A percentile compares a stretch with the other conserved stretches of the same genome.
These are phyloP conservation scores for Catostomus latipinnis DNA, from an alignment of 2,797 vertebrate species.

Conservation along the genomic window DNA sequence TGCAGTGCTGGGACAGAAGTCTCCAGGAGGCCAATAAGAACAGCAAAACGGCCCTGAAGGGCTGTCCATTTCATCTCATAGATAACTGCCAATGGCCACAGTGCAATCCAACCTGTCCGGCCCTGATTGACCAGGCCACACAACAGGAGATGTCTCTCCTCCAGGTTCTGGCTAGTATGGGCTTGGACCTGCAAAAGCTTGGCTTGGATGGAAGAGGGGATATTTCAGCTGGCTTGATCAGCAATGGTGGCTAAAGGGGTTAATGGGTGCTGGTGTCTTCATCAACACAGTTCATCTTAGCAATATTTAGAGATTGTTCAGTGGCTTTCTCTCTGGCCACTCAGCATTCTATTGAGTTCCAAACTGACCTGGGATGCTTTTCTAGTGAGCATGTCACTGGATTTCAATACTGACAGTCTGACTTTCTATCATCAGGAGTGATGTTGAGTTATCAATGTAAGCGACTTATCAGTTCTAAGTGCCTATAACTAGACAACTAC, in stretches of 20 bases:
- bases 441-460: constrained; percentile 36
- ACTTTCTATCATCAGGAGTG: constrained; percentile 38
- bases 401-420: constrained; percentile 64
- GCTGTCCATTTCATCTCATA: constrained; percentile 83
- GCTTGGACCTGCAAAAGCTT: constrained; percentile 80
- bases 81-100: constrained; percentile 85
- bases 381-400: constrained; percentile 64
- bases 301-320: constrained; percentile 70
- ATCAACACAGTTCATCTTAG: constrained; percentile 63
- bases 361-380: constrained; percentile 67
- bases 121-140: constrained; percentile 79
- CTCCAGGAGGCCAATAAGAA: constrained; percentile 80
- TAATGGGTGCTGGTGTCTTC: constrained; percentile 57
- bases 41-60: constrained; percentile 77
- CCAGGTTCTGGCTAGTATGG: constrained; percentile 81
- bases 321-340: constrained; percentile 73
- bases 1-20: constrained; percentile 87
- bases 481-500: constrained; percentile 52
- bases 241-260: constrained; percentile 78
- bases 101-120: constrained; percentile 86
- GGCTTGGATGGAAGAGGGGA: constrained; percentile 77
- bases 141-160: constrained; percentile 83
- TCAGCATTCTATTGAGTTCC: constrained; percentile 76
- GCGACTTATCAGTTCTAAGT: constrained; percentile 56
- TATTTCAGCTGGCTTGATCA: constrained; percentile 73